Conservation (phyloP, 2,113 vertebrate species). For the Gila orcuttii region DNA sequence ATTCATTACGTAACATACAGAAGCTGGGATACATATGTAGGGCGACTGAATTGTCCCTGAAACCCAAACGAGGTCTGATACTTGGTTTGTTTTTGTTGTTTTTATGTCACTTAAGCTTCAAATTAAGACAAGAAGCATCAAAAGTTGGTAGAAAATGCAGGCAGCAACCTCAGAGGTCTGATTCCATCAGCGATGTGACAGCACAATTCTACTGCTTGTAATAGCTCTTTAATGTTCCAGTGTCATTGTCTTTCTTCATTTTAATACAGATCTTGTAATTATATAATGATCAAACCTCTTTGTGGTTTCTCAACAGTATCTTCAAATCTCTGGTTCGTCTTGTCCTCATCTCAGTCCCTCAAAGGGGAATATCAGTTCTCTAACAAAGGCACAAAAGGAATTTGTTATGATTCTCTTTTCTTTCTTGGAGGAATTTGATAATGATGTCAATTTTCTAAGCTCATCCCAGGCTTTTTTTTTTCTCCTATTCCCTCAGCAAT, state of each 20-base stretch:
- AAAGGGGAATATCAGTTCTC: slow-evolving; percentile 38
- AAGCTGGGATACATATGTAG: slow-evolving; percentile 12
- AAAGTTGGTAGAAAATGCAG: not conserved
- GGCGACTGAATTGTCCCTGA: not conserved
- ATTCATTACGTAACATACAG: not conserved
- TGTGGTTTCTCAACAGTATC: not conserved
- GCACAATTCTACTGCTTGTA: not conserved
- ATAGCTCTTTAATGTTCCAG: not conserved
- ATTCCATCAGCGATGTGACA: not conserved
- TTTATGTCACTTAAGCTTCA: not conserved
- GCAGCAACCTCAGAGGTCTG: not conserved
- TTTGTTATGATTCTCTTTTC: slow-evolving; percentile 40
- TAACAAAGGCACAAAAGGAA: slow-evolving; percentile 44
- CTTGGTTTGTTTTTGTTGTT: not conserved
- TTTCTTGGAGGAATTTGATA: slow-evolving; percentile 52
- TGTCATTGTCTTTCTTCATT: slow-evolving; percentile 13
- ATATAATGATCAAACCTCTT: slow-evolving; percentile 26
- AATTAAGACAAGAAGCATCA: not conserved
- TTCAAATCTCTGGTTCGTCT: slow-evolving; percentile 41
- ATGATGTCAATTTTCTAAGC: slow-evolving; percentile 64
- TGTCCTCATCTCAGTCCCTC: not conserved
- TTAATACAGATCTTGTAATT: slow-evolving; percentile 28
- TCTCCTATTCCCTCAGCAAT: slow-evolving; percentile 55
- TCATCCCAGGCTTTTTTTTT: slow-evolving; percentile 3
- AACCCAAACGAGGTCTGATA: not conserved